These are phyloP conservation scores for Rynchops niger DNA, from an alignment of 2,113 vertebrate genomes.

Conservation along the genomic window DNA sequence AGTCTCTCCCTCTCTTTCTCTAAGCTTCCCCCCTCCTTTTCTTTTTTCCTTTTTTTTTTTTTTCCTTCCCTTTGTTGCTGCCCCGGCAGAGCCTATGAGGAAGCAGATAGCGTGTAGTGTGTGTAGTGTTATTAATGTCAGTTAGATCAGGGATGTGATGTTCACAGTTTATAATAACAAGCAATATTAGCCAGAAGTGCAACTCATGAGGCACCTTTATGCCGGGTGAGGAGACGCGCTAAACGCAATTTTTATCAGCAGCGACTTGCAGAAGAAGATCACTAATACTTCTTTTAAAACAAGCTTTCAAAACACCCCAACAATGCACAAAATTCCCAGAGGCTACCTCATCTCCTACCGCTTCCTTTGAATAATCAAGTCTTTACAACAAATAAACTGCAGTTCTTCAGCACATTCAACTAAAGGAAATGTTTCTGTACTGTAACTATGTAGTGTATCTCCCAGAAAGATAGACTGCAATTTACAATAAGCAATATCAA, in stretches of 20 bases:
- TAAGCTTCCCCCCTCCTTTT: neutral
- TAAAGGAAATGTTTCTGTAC: conserved; percentile 63
- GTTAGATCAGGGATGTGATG: neutral
- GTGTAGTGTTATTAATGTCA: neutral
- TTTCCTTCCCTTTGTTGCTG: neutral
- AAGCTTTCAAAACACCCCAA: neutral
- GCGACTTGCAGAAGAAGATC: conserved; percentile 21
- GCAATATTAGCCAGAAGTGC: conserved; percentile 10
- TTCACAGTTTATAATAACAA: neutral
- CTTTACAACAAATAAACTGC: conserved; percentile 69
- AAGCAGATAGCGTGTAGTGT: neutral
- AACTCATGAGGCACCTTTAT: neutral
- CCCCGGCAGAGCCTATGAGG: conserved; percentile 30
- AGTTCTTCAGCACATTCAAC: conserved; percentile 44
- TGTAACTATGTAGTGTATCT: conserved; percentile 66
- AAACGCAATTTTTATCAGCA: conserved; percentile 28
- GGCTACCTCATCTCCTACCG: conserved; percentile 56
- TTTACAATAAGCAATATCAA: conserved; percentile 78
- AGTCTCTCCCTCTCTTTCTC: conserved; percentile 38
- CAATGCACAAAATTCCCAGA: conserved; percentile 45
- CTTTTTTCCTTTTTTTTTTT: neutral
- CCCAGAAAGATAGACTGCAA: conserved; percentile 68
- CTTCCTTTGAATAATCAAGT: conserved; percentile 66
- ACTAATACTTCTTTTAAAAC: conserved; percentile 6
- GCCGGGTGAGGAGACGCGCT: neutral